Evolutionary conservation across 2,113 vertebrate genomes (phyloP), one percentile per base, ranked within the genome.

Genomic region (Rafetus swinhoei): DNA sequence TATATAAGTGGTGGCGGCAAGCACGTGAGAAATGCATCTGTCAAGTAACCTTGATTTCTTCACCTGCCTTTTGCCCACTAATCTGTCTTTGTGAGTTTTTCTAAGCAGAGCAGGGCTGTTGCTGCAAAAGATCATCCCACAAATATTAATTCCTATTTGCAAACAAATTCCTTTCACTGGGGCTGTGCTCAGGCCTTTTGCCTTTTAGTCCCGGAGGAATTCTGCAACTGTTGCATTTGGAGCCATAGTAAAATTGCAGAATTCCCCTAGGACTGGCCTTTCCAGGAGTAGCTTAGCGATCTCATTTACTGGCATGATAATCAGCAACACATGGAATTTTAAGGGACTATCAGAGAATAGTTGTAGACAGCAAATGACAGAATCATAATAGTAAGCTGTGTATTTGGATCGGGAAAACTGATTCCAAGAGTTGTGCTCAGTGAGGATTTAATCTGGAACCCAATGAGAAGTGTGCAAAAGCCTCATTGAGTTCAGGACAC

Each of bases 291-390:
- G 25, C 91, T 86, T 89, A 95, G 94, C 90, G 91, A 97, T 84
- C 87, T 92, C 52, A 96, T 96, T 93, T 95, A 93, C 94, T 95
- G 89, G 69, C 95, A 89, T 93, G 87, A 94, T 95, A 86, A 85
- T 86, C 93, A 95, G 93, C 97, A 97, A 92, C 6, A 0, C 2
- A 9, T 92, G 89, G 93, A 92, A 96, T 84, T 81, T 94, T 90
- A 92, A 97, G 95, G 95, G 93, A 96, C 93, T 96, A 96, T 95
- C 94, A 88, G 95, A 95, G 94, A 96, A 93, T 88, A 86, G 0
- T 18, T 95, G 96, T 93, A 92, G 95, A 96, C 95, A 90, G 91
- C 76, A 88, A 95, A 95, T 90, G 93, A 95, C 96, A 95, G 96
- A 97, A 95, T 97, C 96, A 90, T 92, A 92, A 84, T 90, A 56